Base-by-base conservation (phyloP, 2,113 vertebrate genomes). In the Rissa tridactyla region DNA sequence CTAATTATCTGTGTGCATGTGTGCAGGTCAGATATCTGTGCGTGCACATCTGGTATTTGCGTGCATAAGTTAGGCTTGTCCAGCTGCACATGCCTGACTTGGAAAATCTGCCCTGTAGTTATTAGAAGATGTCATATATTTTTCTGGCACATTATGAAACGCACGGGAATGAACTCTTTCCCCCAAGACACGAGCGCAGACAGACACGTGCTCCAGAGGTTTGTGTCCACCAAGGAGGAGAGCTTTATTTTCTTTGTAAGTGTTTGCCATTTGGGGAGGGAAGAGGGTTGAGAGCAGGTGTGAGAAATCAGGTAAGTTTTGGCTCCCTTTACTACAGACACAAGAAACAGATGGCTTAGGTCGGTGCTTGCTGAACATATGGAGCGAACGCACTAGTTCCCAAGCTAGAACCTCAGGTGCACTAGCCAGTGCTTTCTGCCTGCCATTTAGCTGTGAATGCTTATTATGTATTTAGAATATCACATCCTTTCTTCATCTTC, bases 371-470 rank as follows among this genome's bases (percentile, higher is more conserved):
- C 58, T 82, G 62, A 76, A 87, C 86, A 87, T 76, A 91, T 0
- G 47, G 88, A 90, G 65, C 0, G 0, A 91, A 78, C 73, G 64
- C 54, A 36, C 5, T 65, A 49, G 75, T 86, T 86, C 95, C 57
- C 49, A 78, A 76, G 89, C 81, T 94, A 80, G 92, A 94, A 91
- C 95, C 91, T 96, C 81, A 82, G 84, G 66, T 95, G 94, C 54
- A n/a, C 46, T 91, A 72, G 61, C 83, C 84, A 57, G 54, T 82
- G 70, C 94, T 95, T 91, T 84, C 80, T 65, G 69, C 77, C 79
- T 94, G 83, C 73, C 66, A 42, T 95, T 87, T 82, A 73, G 42
- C 57, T 89, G 26, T 46, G 86, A 73, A 46, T 64, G 32, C 40
- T 65, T 60, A 27, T 36, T 75, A 19, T 0, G 0, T 40, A 61